A percentile compares a stretch with the other conserved stretches of the same genome.
These are phyloP conservation scores for Mormyrops attenuatus DNA, from an alignment of 2,797 vertebrate genomes.

Conservation along the genomic window DNA sequence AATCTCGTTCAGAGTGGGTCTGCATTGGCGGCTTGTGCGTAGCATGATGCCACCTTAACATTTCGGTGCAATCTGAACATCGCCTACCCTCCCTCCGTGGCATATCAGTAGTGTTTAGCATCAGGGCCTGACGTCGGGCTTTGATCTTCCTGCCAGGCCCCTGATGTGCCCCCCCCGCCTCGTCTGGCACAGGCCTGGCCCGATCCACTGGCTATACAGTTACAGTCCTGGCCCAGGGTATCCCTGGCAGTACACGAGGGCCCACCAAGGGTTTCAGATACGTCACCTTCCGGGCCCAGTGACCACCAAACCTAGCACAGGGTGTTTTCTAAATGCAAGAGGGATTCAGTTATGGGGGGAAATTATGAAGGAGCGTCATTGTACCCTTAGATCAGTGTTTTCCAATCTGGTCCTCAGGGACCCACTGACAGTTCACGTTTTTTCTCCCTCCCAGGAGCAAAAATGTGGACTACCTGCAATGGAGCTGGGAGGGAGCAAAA, in stretches of 20 bases:
- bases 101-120: conserved; percentile 43
- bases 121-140: conserved; percentile 35
- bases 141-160: conserved; percentile 41
- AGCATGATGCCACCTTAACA: conserved; percentile 29
- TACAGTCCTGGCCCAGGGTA: conserved; percentile 30
- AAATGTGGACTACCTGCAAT: too few species aligned
- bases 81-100: conserved; percentile 35
- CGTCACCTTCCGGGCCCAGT: conserved; percentile 39
- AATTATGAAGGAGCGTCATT: not conserved
- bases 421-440: not conserved
- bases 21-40: conserved; percentile 26
- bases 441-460: not conserved
- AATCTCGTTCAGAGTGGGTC: conserved; percentile 31
- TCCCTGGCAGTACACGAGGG: conserved; percentile 35
- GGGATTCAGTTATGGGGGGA: not conserved
- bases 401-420: not conserved
- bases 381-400: not conserved
- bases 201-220: conserved; percentile 34
- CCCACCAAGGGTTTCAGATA: conserved; percentile 25
- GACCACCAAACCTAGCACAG: conserved; percentile 28
- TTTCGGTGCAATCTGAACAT: conserved; percentile 37
- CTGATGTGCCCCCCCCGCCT: conserved; percentile 16
- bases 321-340: not conserved
- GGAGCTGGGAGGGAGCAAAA: too few species aligned
- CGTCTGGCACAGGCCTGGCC: conserved; percentile 31